Conservation (phyloP, 2,888 invertebrate species). For the Hermaeophaga mercurialis region DNA sequence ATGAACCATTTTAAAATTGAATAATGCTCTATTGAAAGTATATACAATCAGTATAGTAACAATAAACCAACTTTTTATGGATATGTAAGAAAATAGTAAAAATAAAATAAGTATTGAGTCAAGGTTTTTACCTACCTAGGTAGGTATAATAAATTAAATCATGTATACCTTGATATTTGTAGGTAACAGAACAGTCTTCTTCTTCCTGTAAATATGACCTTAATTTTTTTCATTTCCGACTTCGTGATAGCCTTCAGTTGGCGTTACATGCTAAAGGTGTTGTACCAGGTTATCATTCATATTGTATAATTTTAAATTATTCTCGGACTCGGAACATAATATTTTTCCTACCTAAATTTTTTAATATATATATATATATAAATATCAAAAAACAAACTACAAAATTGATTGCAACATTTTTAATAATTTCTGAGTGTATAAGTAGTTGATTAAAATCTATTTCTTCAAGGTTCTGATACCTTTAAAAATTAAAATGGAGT, state of each 20-base stretch:
- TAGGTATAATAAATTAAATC: constrained; percentile 10
- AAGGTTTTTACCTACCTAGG: not conserved
- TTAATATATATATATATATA: no score
- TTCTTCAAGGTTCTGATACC: constrained; percentile 20
- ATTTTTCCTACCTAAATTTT: no score
- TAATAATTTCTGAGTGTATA: no score
- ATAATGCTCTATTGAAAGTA: no score
- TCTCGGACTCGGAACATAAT: no score
- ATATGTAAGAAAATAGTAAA: not conserved
- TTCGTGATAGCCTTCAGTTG: constrained; percentile 14
- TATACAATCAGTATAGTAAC: no score
- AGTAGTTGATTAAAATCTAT: no score
- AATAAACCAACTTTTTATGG: no score
- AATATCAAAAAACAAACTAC: no score
- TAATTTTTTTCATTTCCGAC: constrained; percentile 15
- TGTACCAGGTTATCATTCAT: constrained; percentile 5
- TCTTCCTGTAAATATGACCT: constrained; percentile 22
- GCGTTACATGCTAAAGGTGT: not conserved
- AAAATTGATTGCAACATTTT: no score
- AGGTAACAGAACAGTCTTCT: constrained; percentile 7
- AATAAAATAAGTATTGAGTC: not conserved
- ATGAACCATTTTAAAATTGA: no score
- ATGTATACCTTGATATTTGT: constrained; percentile 19
- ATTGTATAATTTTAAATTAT: no score
- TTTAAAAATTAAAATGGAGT: constrained; percentile 16